These are phyloP conservation scores for Carcinoscorpius rotundicauda DNA, from an alignment of 1,140 invertebrate species.

Conservation along the genomic window DNA sequence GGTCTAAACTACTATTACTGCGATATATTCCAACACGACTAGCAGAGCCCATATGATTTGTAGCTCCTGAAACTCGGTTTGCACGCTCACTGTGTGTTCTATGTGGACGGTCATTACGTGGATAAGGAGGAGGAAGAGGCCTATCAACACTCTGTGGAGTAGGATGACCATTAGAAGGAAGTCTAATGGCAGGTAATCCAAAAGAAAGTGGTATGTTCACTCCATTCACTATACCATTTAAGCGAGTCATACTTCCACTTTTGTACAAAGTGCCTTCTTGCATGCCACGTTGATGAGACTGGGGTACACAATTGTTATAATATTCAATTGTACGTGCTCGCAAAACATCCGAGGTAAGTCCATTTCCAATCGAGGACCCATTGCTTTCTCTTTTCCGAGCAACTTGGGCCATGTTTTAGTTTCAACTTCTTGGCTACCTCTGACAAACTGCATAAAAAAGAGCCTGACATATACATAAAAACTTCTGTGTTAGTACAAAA, in stretches of 20 bases:
- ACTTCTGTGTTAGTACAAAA: no score
- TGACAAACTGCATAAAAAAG: no score
- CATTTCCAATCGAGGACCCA: not conserved
- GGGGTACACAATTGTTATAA: slow-evolving; percentile 19
- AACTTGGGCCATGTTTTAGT: no score
- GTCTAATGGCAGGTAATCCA: no score
- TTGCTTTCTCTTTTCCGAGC: no score
- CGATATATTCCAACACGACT: not conserved
- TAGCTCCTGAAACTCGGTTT: slow-evolving; percentile 11
- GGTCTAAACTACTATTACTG: slow-evolving; percentile 5
- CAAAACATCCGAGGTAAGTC: slow-evolving; percentile 19
- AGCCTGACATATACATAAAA: no score
- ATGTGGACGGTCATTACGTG: slow-evolving; percentile 18
- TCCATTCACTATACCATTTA: slow-evolving; percentile 19
- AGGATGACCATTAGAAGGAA: no score
- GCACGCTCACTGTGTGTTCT: slow-evolving; percentile 21
- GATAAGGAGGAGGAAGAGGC: slow-evolving; percentile 1
- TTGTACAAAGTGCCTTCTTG: slow-evolving; percentile 13
- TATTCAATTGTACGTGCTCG: slow-evolving; percentile 19
- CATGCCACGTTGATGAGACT: slow-evolving; percentile 4
- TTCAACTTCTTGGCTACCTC: no score
- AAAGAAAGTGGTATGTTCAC: slow-evolving; percentile 2
- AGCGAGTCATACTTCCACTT: slow-evolving; percentile 18
- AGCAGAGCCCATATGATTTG: not conserved
- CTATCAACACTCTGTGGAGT: no score